A percentile compares a stretch with the other conserved stretches of the same genome.
phyloP scores from a whole-genome alignment of 2,113 vertebrate genomes.

The Penelope pileata region DNA sequence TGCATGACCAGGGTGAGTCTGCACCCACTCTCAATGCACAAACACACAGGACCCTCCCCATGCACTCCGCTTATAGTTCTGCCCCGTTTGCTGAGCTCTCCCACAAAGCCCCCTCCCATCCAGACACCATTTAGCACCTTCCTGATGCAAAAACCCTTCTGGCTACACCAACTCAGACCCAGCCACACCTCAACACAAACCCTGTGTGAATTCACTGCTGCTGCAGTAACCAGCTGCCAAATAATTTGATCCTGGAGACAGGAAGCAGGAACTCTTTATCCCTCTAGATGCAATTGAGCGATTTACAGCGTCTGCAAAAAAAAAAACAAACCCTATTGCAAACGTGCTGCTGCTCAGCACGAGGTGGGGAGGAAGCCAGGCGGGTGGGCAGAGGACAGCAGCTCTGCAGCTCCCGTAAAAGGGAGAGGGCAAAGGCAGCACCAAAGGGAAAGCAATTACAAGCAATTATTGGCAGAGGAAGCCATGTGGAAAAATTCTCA shows the following conservation, averaged over 20 bases:
- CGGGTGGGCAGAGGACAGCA: background rate
- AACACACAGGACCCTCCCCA: background rate
- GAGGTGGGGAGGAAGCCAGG: background rate
- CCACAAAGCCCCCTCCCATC: background rate
- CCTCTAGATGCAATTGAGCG: background rate
- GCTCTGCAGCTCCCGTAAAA: background rate
- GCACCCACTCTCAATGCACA: accelerated
- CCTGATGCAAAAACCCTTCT: background rate
- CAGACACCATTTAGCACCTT: background rate
- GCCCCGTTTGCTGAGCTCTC: too few species aligned
- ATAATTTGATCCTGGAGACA: background rate
- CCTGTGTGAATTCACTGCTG: background rate
- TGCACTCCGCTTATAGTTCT: accelerated
- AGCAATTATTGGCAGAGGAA: conserved; percentile 64
- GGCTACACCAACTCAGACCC: background rate
- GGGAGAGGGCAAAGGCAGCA: conserved; percentile 12
- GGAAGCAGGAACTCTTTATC: conserved; percentile 48
- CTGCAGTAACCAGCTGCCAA: conserved; percentile 36
- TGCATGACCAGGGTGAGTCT: accelerated
- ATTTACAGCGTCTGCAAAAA: background rate
- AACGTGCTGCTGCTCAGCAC: background rate
- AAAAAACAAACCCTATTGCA: background rate
- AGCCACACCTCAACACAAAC: background rate
- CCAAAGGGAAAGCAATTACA: conserved; percentile 47
- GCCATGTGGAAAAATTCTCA: conserved; percentile 43